These are phyloP conservation scores for Temnothorax longispinosus DNA, from an alignment of 1,140 invertebrate genomes.

Conservation along the genomic window DNA sequence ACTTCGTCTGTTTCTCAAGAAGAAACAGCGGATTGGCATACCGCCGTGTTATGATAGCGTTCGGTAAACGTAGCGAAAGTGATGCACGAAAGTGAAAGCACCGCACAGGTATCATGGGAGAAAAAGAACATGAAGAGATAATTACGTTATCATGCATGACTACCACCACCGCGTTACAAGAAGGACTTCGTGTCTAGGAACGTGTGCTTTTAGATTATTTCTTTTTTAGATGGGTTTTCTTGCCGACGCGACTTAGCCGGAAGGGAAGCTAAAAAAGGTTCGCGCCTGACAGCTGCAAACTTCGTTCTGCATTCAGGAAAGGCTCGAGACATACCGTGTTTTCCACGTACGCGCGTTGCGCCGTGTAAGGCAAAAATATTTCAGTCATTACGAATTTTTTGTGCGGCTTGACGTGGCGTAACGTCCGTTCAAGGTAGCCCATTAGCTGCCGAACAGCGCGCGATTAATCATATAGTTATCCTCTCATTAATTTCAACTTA, in stretches of 20 bases:
- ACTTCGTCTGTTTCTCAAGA: neutral
- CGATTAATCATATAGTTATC: neutral
- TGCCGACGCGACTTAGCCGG: neutral
- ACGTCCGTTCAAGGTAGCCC: neutral
- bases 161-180: neutral
- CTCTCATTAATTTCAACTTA: neutral
- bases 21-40: neutral
- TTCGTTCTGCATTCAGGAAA: constrained; percentile 21
- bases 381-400: constrained; percentile 8
- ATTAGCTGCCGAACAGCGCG: neutral
- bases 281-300: constrained; percentile 6
- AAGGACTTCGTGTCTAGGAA: neutral
- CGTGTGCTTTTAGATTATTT: neutral
- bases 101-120: neutral
- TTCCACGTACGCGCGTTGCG: neutral
- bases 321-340: neutral
- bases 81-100: constrained; percentile 39
- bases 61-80: constrained; percentile 9
- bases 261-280: constrained; percentile 10
- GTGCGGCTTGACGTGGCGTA: neutral
- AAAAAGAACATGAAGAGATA: constrained; percentile 6
- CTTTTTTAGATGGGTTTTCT: constrained; percentile 1
- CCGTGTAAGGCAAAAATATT: constrained; percentile 29
- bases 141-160: constrained; percentile 16
- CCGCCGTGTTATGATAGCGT: neutral